Evolutionary conservation across 2,797 vertebrate genomes (phyloP), one percentile per base, ranked within the genome.

Genomic region (Danio tinwini): DNA sequence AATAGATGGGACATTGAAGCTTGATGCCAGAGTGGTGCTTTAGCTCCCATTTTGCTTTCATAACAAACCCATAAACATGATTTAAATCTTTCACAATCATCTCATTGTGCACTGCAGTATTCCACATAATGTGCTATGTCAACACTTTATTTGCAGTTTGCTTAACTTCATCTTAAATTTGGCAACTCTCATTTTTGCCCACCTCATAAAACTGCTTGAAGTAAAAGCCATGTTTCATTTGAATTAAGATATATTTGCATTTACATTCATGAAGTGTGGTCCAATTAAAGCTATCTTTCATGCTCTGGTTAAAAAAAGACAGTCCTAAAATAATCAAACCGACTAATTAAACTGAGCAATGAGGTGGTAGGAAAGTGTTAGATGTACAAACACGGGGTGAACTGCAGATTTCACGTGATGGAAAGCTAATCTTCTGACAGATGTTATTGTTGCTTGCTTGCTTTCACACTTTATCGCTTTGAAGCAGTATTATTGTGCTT

Each of bases 311-410:
- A 68, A 67, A 49, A 2, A 68, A 65, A 49, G 65, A 52, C 29
- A 73, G 17, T 75, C 77, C 71, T 85, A 84, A 88, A 89, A 89
- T 85, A 89, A 86, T 80, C 89, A 82, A 56, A 55, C 58, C 78
- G 78, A 78, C 88, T 64, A 73, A 77, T 87, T 87, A 81, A 61
- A 19, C 61, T 47, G 67, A 70, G 55, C 67, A 75, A 85, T 78
- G 76, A 64, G 80, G 84, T 82, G 61, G 56, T 77, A 59, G 85
- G 72, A 76, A 67, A 87, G 84, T 84, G 86, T 59, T 6, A 70
- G 80, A 85, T 88, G 85, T 83, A 64, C 74, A 81, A 81, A 75
- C 47, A 55, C 21, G 19, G 59, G 47, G 47, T 82, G 71, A 83
- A 71, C 45, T 4, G 45, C 29, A 21, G 71, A 72, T 74, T 62